Evolutionary conservation across 1,140 invertebrate genomes (phyloP), one percentile per base, ranked within the genome.

Genomic region (Daktulosphaira vitifoliae): DNA sequence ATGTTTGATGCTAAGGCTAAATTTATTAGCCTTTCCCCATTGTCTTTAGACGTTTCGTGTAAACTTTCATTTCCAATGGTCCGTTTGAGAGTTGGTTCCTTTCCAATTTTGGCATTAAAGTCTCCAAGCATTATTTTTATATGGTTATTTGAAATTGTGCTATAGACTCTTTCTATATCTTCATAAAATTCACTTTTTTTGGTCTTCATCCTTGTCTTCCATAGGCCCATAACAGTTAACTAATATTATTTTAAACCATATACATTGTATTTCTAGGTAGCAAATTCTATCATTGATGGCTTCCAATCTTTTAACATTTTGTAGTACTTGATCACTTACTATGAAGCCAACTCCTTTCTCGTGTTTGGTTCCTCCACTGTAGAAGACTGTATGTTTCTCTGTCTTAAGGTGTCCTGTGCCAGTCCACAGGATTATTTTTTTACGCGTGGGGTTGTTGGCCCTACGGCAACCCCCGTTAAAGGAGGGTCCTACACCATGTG

Each of bases 51-150:
- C 13, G 15, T 48, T 1, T 48, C 38, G 68, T 76, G 67, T 69
- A 68, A 48, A 70, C 74, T 54, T 66, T 76, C 46, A 50, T 76
- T 65, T 67, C 74, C 16, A 69, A 75, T 68, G 26, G 54, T 68
- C 22, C 16, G 1, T 38, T 37, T 54, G 23, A 44, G 53, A 20
- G 23, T 46, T 29, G 51, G 7, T 44, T 69, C 66, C 44, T 23
- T 65, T 16, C 66, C 66, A 44, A 65, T 44, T 66, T 66, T 68
- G 22, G 68, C 66, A 49, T 68, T 69, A 25, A 39, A 53, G 26
- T 69, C 68, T 18, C 67, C 68, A 4, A 69, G 6, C 15, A 65
- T 33, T n/a, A 69, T 59, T 59, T 59, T 69, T 18, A 68, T 49
- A 44, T 69, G 62, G 46, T 69, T 50, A 20, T 23, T 52, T 25